Evolutionary conservation across 1,140 invertebrate genomes (phyloP).

Genomic region (Dreissena rostriformis): DNA sequence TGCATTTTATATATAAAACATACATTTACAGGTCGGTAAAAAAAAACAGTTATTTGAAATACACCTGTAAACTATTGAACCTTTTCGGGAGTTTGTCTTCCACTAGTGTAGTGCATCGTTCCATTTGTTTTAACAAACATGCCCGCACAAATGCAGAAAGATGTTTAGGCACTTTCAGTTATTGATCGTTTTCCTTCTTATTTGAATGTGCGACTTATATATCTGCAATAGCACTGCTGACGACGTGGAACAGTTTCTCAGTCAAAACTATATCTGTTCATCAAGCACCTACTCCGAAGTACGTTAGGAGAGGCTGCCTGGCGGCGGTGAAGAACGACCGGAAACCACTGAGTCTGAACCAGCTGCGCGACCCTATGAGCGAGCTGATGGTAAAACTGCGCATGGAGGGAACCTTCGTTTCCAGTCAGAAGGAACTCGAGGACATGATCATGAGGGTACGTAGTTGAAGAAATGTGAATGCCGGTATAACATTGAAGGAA

Average conservation of each 20-base stretch:
- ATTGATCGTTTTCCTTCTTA: not conserved
- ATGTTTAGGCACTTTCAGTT: not conserved
- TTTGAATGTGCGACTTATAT: not conserved
- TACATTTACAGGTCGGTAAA: too few species aligned
- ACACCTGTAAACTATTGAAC: too few species aligned
- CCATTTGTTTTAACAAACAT: too few species aligned
- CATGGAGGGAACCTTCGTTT: constrained; percentile 46
- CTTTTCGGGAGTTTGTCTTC: too few species aligned
- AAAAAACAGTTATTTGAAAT: not conserved
- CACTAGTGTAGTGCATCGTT: too few species aligned
- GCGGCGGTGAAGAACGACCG: constrained; percentile 22
- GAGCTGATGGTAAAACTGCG: constrained; percentile 30
- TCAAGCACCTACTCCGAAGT: not conserved
- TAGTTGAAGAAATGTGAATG: not conserved
- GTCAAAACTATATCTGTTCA: not conserved
- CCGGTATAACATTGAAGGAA: too few species aligned
- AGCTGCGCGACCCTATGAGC: constrained; percentile 44
- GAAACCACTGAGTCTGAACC: constrained; percentile 23
- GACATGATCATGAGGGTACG: not conserved
- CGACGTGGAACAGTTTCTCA: not conserved
- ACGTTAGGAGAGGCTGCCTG: constrained; percentile 12
- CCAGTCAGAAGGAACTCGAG: constrained; percentile 42
- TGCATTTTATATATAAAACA: too few species aligned
- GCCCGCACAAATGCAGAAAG: too few species aligned
- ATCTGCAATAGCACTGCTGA: not conserved